Base-by-base conservation (phyloP, 2,113 vertebrate genomes). In the Nothoprocta perdicaria region DNA sequence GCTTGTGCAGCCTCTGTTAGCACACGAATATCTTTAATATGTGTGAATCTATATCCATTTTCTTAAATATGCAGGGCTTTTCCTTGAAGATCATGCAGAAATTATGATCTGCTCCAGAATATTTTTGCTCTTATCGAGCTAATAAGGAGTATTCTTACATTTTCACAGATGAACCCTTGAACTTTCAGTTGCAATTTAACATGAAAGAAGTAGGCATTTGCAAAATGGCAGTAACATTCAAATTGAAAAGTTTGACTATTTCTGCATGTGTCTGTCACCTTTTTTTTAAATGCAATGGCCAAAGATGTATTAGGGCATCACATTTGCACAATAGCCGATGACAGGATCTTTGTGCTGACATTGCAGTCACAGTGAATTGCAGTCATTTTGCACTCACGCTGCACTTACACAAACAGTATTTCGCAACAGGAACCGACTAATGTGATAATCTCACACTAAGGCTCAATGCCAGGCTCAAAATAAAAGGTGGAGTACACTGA, bases 391-490 rank as follows among this genome's bases (percentile, higher is more conserved):
- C 72, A n/a, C 77, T 46, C 15, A 0, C 6, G 3, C 7, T 41
- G 15, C 71, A 21, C 29, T 88, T 91, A 80, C 76, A 52, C 58
- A 68, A 74, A 5, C 8, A 45, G 27, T 76, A 33, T 83, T 86
- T 92, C 65, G 81, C 89, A 81, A 60, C 58, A 88, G 88, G 91
- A 55, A 9, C 53, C 23, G 33, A 55, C 61, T 94, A 73, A 94
- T 78, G 46, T 67, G 90, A 81, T 95, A 95, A 93, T 48, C 55
- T 90, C 76, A 38, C 46, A 7, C 52, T 72, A 31, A 76, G 62
- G 60, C 85, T n/a, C 66, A 63, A 13, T 84, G 31, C 46, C 53
- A 68, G 60, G 62, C 35, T 76, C 69, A 48, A 82, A 93, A 74
- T 91, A 80, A 93, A 89, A 95, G 45, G 55, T 65, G 62, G 48